Evolutionary conservation across 1,140 invertebrate species (phyloP), one percentile per base, ranked within the genome.

Genomic region (Lethocerus indicus): DNA sequence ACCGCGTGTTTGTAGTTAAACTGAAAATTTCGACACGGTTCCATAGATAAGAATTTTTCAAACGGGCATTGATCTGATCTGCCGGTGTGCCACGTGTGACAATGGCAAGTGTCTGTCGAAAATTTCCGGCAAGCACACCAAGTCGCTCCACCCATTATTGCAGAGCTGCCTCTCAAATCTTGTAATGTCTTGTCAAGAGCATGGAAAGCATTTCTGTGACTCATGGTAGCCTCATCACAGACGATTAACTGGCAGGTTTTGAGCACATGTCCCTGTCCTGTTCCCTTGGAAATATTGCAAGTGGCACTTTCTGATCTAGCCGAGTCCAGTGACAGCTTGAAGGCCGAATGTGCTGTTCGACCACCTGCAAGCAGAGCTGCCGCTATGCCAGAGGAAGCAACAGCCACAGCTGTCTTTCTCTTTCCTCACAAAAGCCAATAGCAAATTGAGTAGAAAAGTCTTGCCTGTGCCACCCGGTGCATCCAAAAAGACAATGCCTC

Each of bases 331-430:
- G 59, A 58, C 49, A 63, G 48, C 51, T 63, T 63, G 41, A 63
- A 58, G 56, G 51, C 51, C 52, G 60, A 61, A 58, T 64, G 61
- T 44, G 59, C 58, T 46, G 61, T 62, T 57, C 56, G 49, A n/a
- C 64, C 67, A 51, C 62, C 64, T 32, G 58, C 53, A 21, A 70
- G 41, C 43, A 68, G 58, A 48, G 63, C 67, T 35, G 67, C 62
- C 24, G 66, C 66, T 51, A 70, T 70, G 28, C 66, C 65, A 23
- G 61, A 65, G n/a, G 62, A 68, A 12, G 18, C 39, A 40, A 40
- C 39, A 7, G 39, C 39, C 7, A 40, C 7, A 6, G 18, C 39
- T n/a, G 21, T 40, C 7, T 40, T 40, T 7, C 18, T 18, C 18
- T 40, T 18, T 9, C 7, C 7, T 40, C 39, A 12, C 7, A n/a